phyloP scores from a whole-genome alignment of 1,140 invertebrate genomes.

The Fragariocoptes setiger region DNA sequence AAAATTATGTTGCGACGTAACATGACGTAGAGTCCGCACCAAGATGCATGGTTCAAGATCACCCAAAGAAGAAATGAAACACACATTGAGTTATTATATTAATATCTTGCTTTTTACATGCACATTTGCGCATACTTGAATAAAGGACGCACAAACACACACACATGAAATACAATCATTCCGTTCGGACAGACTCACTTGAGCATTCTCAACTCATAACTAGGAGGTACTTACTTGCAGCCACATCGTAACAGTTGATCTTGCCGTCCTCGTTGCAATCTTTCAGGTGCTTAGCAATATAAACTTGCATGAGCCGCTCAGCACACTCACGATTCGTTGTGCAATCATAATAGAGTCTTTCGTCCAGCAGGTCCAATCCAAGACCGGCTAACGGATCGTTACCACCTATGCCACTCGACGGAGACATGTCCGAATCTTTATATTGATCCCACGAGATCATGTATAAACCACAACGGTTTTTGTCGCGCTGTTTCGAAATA shows the following conservation, averaged over 20 bases:
- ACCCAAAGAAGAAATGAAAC: neutral
- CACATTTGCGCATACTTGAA: neutral
- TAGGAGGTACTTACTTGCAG: too few species aligned
- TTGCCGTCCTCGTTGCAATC: conserved; percentile 30
- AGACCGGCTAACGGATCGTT: neutral
- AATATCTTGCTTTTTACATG: neutral
- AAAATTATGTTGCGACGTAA: conserved; percentile 19
- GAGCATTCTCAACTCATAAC: too few species aligned
- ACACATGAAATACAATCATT: too few species aligned
- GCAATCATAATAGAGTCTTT: conserved; percentile 18
- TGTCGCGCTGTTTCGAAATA: conserved; percentile 6
- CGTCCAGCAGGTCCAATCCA: neutral
- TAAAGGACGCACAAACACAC: neutral
- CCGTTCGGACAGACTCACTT: too few species aligned
- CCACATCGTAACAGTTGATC: conserved; percentile 8
- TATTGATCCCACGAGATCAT: conserved; percentile 5
- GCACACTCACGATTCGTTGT: conserved; percentile 36
- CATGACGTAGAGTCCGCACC: conserved; percentile 27
- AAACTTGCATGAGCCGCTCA: conserved; percentile 32
- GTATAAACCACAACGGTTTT: conserved; percentile 1
- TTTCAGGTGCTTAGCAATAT: conserved; percentile 41
- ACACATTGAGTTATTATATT: neutral
- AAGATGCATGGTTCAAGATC: conserved; percentile 29
- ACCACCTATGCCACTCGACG: neutral
- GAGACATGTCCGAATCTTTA: conserved; percentile 1